A percentile compares a stretch with the other conserved stretches of the same genome.
Conservation (phyloP, 2,113 vertebrate genomes). For the Macheiramphus alcinus region DNA sequence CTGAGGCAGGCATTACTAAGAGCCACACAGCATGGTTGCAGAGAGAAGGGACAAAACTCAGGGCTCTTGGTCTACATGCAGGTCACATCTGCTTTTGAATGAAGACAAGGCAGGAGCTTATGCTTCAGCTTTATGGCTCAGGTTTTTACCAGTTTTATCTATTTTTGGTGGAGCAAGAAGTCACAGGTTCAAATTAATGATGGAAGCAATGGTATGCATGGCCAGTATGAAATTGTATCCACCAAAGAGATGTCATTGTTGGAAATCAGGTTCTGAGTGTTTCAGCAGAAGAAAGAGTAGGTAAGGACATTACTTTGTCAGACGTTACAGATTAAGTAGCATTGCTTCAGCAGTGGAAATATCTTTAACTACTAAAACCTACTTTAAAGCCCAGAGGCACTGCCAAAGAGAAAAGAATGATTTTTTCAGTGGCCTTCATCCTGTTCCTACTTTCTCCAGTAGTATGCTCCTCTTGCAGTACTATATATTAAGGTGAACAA, state of each 20-base stretch:
- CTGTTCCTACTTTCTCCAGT: neutral
- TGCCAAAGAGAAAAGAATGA: neutral
- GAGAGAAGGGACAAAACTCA: neutral
- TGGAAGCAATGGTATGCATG: accelerated
- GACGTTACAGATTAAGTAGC: neutral
- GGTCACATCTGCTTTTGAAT: neutral
- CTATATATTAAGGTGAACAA: neutral
- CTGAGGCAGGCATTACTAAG: neutral
- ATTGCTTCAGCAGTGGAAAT: neutral
- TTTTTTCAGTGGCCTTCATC: neutral
- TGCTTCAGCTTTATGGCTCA: neutral
- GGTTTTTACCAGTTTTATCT: neutral
- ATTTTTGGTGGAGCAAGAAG: neutral
- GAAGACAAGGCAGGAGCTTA: neutral
- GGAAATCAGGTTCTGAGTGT: neutral
- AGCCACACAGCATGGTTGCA: neutral
- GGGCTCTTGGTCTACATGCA: accelerated
- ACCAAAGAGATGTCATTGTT: neutral
- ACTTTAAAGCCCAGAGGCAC: neutral
- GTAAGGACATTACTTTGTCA: neutral
- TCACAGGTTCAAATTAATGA: neutral
- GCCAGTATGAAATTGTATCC: accelerated
- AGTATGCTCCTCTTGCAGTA: neutral
- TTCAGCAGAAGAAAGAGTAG: neutral
- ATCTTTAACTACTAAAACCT: neutral